Evolutionary conservation across 2,797 vertebrate genomes (phyloP), one percentile per base, ranked within the genome.

Genomic region (Crocodylus rhombifer): DNA sequence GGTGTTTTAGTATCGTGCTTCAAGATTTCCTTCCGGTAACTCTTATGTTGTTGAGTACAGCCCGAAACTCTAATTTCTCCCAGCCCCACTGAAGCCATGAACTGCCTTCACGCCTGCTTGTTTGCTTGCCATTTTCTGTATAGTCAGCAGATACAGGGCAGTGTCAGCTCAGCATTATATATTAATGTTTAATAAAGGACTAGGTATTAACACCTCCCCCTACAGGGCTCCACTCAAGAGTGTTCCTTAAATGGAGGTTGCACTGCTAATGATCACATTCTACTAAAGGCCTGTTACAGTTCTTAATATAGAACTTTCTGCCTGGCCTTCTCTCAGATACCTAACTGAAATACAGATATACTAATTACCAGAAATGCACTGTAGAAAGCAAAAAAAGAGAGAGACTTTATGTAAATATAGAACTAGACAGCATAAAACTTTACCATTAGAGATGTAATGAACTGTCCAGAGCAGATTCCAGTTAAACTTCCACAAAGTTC

Each of bases 121-220:
- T 63, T 93, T 42, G 86, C 88, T 86, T 87, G 92, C 89, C 75
- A 58, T 6, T 74, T 89, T 84, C 94, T 93, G 77, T 87, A 82
- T 20, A 62, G 82, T 74, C 87, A 94, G 88, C 88, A 93, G 61
- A 80, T 28, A 60, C 18, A 26, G 65, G 80, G 6, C 82, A 95
- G 88, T 21, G 58, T 36, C 73, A 93, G 96, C 91, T 96, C 94
- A 87, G 89, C 77, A 86, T 91, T 85, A 94, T 91, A 95, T 93
- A 84, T 77, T 93, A 88, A 95, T 4, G 64, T 91, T 69, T 86
- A 91, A 78, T 61, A 77, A 83, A 62, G 0, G 64, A 55, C 89
- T 18, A 62, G 67, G 57, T 36, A 33, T 5, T 20, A 84, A 80
- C 81, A 81, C 80, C 36, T 63, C 77, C 80, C 62, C 28, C 69